Conservation (phyloP, 2,113 vertebrate species). For the Oryzias melastigma region DNA sequence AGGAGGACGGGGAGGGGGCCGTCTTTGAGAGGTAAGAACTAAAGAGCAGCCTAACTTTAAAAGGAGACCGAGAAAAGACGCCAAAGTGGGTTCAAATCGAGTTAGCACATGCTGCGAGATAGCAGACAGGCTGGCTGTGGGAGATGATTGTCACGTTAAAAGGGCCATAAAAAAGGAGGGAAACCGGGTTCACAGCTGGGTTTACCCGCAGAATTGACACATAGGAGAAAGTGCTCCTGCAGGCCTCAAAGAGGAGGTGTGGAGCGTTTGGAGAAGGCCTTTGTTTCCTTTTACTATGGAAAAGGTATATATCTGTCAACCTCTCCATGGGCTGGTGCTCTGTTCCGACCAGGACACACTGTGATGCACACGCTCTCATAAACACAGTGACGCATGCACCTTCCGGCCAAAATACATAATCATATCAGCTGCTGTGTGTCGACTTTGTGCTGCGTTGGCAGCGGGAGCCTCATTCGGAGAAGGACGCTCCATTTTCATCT, state of each 20-base stretch:
- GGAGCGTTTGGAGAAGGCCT: slow-evolving; percentile 41
- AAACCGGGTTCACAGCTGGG: slow-evolving; percentile 45
- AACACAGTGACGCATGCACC: slow-evolving; percentile 44
- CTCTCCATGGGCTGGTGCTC: slow-evolving; percentile 41
- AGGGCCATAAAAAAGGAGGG: slow-evolving; percentile 38
- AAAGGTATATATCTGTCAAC: slow-evolving; percentile 60
- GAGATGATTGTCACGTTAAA: slow-evolving; percentile 59
- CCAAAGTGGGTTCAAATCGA: slow-evolving; percentile 32
- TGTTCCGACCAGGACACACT: slow-evolving; percentile 35
- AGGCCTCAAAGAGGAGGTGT: slow-evolving; percentile 29
- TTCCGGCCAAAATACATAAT: slow-evolving; percentile 59
- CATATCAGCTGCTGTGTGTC: slow-evolving; percentile 38
- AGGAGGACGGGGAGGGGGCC: background rate
- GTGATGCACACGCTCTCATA: slow-evolving; percentile 47
- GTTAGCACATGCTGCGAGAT: slow-evolving; percentile 58
- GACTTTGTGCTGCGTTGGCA: slow-evolving; percentile 11
- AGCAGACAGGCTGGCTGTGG: slow-evolving; percentile 43
- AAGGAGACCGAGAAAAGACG: slow-evolving; percentile 9
- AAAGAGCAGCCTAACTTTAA: slow-evolving; percentile 17
- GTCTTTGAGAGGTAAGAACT: background rate
- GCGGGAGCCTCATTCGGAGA: background rate
- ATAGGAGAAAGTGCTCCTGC: slow-evolving; percentile 10
- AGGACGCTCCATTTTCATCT: too few relatives aligned
- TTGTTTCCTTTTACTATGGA: slow-evolving; percentile 54
- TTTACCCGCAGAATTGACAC: slow-evolving; percentile 33